phyloP scores from a whole-genome alignment of 2,797 vertebrate species.

The Channa striata region DNA sequence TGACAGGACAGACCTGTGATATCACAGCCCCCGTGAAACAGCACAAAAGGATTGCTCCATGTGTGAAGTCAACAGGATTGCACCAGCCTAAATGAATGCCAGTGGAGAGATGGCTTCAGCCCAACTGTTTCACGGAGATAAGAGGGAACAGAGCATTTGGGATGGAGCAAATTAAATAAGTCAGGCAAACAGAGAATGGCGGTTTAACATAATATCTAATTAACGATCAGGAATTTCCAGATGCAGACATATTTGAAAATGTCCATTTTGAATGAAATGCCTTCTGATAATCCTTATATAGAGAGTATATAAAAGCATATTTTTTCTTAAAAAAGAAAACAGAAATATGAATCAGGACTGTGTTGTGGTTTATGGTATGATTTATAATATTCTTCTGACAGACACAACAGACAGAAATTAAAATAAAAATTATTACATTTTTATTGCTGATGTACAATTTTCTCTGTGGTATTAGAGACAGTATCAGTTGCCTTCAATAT shows the following conservation, averaged over 20 bases:
- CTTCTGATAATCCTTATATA: no score
- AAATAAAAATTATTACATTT: no score
- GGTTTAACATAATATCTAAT: conserved; percentile 76
- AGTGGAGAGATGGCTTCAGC: conserved; percentile 71
- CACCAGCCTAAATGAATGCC: conserved; percentile 64
- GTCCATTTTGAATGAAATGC: conserved; percentile 55
- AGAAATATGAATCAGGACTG: no score
- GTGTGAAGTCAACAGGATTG: conserved; percentile 73
- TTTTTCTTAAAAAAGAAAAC: no score
- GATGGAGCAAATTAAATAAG: conserved; percentile 74
- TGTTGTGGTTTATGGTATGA: no score
- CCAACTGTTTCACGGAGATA: conserved; percentile 83
- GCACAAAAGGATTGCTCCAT: conserved; percentile 66
- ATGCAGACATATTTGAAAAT: conserved; percentile 50
- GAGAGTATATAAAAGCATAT: no score
- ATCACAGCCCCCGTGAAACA: conserved; percentile 53
- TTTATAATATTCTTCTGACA: no score
- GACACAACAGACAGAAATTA: no score
- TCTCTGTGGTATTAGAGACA: conserved; percentile 2
- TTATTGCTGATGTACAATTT: no score
- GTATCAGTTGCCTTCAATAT: conserved; percentile 15
- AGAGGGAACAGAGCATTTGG: conserved; percentile 68
- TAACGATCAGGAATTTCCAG: conserved; percentile 73
- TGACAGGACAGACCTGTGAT: conserved; percentile 66
- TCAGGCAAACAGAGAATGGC: conserved; percentile 64